Evolutionary conservation across 2,888 invertebrate species (phyloP).

Genomic region (Drosophila kokeensis): DNA sequence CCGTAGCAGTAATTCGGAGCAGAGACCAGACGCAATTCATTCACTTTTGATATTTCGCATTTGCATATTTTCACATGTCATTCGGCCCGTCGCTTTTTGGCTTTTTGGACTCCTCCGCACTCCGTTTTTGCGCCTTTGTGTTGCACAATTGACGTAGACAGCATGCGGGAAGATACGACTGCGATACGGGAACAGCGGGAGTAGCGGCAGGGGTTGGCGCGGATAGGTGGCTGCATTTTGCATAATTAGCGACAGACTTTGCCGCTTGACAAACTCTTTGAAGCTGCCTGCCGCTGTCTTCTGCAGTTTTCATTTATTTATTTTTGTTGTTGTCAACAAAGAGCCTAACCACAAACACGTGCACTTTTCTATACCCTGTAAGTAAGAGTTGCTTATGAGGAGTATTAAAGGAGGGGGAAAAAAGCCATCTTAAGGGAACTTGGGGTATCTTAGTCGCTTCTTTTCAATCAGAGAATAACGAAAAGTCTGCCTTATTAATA

Average conservation of each 20-base stretch:
- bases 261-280: slow-evolving; percentile 81
- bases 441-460: background rate
- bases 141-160: slow-evolving; percentile 68
- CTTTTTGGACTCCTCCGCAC: slow-evolving; percentile 68
- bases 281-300: slow-evolving; percentile 59
- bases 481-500: background rate
- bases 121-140: slow-evolving; percentile 68
- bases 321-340: slow-evolving; percentile 21
- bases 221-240: slow-evolving; percentile 32
- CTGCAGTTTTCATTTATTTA: slow-evolving; percentile 12
- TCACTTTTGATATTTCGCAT: slow-evolving; percentile 73
- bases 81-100: slow-evolving; percentile 63
- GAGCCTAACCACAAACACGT: slow-evolving; percentile 66
- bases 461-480: rapidly evolving
- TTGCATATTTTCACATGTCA: slow-evolving; percentile 82
- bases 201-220: background rate
- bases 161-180: slow-evolving; percentile 62
- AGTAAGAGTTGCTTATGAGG: background rate
- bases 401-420: background rate
- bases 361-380: slow-evolving; percentile 42
- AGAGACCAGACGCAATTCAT: slow-evolving; percentile 66
- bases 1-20: slow-evolving; percentile 28
- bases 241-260: slow-evolving; percentile 81
- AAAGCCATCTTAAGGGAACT: background rate
- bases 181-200: slow-evolving; percentile 1